Conservation (phyloP, 1,140 invertebrate species). For the Lamellibrachia luymesi region DNA sequence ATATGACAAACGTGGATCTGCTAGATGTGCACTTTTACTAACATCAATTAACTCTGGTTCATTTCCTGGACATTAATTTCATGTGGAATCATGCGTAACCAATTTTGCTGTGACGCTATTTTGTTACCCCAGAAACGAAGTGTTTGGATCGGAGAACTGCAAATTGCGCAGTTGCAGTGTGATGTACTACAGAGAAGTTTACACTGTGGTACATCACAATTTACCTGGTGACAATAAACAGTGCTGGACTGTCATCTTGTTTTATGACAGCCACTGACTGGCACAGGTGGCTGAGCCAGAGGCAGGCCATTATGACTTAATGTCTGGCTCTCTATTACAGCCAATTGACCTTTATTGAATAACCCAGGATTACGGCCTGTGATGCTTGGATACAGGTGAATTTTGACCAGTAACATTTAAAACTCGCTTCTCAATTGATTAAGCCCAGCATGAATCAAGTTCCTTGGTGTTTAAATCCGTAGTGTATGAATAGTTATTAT, state of each 20-base stretch:
- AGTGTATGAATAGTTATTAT: too few species aligned
- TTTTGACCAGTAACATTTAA: background rate
- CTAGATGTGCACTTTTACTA: background rate
- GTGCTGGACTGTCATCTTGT: background rate
- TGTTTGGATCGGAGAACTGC: background rate
- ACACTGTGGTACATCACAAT: background rate
- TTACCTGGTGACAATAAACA: background rate
- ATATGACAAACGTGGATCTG: background rate
- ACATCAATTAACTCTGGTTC: too few species aligned
- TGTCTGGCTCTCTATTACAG: background rate
- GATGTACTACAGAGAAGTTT: background rate
- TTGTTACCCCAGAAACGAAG: background rate
- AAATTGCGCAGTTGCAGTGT: background rate
- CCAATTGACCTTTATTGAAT: background rate
- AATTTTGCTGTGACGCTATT: background rate
- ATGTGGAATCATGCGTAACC: background rate
- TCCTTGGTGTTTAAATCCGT: background rate
- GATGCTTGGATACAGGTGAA: too few species aligned
- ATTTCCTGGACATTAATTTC: too few species aligned
- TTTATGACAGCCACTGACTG: background rate
- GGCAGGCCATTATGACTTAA: background rate
- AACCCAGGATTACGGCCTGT: background rate
- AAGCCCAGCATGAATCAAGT: background rate
- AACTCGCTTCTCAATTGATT: background rate
- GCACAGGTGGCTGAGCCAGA: background rate